Evolutionary conservation across 1,140 invertebrate species (phyloP).

Genomic region (Penaeus japonicus): DNA sequence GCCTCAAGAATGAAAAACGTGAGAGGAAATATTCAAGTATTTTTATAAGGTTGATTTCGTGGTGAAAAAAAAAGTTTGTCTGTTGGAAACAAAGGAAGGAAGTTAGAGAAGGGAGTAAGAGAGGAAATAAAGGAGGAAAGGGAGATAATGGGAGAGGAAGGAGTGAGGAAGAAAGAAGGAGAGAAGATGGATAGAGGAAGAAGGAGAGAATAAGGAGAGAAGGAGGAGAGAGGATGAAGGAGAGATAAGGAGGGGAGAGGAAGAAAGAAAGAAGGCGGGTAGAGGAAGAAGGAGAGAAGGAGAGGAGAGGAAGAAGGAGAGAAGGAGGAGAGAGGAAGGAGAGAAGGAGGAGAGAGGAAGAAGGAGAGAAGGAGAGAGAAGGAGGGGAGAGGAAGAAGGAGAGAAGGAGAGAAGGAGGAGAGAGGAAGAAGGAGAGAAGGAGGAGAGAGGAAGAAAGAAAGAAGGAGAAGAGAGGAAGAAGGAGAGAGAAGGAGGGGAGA

Average conservation of each 20-base stretch:
- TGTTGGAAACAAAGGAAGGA: too few relatives aligned
- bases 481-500: neutral
- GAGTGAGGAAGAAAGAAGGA: neutral
- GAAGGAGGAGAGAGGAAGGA: too few relatives aligned
- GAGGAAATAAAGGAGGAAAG: neutral
- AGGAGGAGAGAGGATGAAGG: neutral
- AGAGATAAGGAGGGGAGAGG: neutral
- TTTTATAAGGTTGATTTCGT: too few relatives aligned
- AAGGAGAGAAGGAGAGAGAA: neutral
- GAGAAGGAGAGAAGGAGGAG: neutral
- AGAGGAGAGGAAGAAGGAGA: neutral
- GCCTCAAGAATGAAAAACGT: too few relatives aligned
- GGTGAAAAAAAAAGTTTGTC: too few relatives aligned
- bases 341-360: neutral
- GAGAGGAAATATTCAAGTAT: too few relatives aligned
- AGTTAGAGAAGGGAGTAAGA: neutral
- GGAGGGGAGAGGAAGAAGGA: neutral
- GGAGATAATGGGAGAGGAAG: neutral
- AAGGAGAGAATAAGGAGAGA: neutral
- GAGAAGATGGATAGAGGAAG: neutral
- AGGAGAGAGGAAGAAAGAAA: neutral
- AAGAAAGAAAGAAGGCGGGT: neutral
- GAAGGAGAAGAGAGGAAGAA: neutral
- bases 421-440: neutral
- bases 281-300: neutral